Percentiles rank a stretch among this genome's conserved stretches.
Evolutionary conservation across 2,888 invertebrate species (phyloP).

Genomic region (Nasonovia ribisnigri): DNA sequence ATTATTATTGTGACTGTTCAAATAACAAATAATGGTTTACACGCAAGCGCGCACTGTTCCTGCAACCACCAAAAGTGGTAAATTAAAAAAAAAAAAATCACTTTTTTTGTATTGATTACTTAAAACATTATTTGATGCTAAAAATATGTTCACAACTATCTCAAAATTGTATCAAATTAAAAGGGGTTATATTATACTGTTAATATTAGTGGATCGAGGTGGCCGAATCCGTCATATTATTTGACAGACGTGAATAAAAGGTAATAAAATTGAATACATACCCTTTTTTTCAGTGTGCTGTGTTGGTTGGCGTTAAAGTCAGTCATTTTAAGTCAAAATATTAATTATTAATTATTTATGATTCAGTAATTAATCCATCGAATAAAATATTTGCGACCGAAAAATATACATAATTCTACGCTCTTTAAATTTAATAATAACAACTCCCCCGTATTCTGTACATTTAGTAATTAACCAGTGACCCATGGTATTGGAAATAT

Average conservation of each 20-base stretch:
- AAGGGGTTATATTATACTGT: neutral
- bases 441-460: neutral
- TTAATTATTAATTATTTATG: neutral
- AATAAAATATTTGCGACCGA: neutral
- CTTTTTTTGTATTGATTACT: neutral
- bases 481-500: neutral
- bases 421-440: neutral
- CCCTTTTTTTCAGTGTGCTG: neutral
- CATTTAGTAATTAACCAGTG: neutral
- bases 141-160: neutral
- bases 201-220: neutral
- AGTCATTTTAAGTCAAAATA: neutral
- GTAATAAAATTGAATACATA: neutral
- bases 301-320: neutral
- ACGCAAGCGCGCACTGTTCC: neutral
- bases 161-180: neutral
- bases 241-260: neutral
- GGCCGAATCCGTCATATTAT: neutral
- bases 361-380: neutral
- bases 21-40: neutral
- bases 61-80: neutral
- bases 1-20: neutral
- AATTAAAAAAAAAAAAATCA: neutral
- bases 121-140: neutral
- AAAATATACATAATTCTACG: neutral